Evolutionary conservation across 2,888 invertebrate genomes (phyloP).

Genomic region (Drosophila cognata): DNA sequence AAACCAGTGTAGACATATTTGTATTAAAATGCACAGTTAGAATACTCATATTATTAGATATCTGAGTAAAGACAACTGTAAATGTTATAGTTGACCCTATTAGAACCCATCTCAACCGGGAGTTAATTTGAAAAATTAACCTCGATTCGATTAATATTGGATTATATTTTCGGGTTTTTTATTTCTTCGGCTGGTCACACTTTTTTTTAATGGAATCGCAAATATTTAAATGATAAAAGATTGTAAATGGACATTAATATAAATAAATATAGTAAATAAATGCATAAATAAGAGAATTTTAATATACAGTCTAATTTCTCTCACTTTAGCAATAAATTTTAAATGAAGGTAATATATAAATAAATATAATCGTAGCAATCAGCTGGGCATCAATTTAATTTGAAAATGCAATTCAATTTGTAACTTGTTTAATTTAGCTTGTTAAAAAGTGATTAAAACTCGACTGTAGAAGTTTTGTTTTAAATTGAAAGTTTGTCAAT

Average conservation of each 20-base stretch:
- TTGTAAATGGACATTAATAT: not conserved
- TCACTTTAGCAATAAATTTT: not conserved
- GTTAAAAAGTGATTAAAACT: not conserved
- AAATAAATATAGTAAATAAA: not conserved
- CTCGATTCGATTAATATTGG: not conserved
- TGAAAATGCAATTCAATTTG: not conserved
- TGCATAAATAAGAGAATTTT: no score
- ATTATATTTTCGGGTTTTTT: not conserved
- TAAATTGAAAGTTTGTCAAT: not conserved
- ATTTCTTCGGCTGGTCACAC: not conserved
- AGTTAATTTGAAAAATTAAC: not conserved
- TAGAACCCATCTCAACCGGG: constrained; percentile 1
- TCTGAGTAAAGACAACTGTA: not conserved
- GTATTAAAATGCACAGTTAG: not conserved
- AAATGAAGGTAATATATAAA: not conserved
- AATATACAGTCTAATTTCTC: not conserved
- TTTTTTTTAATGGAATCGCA: not conserved
- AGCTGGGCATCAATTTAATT: not conserved
- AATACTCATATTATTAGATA: not conserved
- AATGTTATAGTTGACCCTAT: not conserved
- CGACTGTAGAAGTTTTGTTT: not conserved
- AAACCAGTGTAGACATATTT: not conserved
- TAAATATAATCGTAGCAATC: not conserved
- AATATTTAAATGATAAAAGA: not conserved
- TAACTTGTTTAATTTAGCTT: not conserved